Conservation (phyloP, 2,797 vertebrate genomes). For the Buceros bicornis region DNA sequence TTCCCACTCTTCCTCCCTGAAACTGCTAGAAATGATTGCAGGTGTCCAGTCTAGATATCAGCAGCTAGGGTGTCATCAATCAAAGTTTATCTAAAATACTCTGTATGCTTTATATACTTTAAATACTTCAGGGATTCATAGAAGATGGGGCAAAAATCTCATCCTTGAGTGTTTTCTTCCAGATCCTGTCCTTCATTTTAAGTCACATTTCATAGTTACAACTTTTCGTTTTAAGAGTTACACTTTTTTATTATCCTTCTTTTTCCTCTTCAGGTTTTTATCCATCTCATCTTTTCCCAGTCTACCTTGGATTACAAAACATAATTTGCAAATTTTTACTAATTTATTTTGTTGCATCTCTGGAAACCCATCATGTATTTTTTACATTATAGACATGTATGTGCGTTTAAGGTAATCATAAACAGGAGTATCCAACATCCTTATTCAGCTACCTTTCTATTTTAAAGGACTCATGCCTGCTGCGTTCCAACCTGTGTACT, state of each 20-base stretch:
- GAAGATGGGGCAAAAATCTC: not conserved
- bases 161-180: not conserved
- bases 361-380: not conserved
- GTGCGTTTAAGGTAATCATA: not conserved
- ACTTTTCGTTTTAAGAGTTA: not conserved
- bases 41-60: not conserved
- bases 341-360: not conserved
- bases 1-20: not conserved
- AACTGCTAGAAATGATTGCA: not conserved
- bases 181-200: not conserved
- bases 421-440: not conserved
- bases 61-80: not conserved
- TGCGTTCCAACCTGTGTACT: slow-evolving; percentile 95
- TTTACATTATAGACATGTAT: not conserved
- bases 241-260: not conserved
- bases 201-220: not conserved
- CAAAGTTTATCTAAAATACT: not conserved
- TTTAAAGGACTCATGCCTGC: slow-evolving; percentile 91
- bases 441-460: slow-evolving; percentile 53
- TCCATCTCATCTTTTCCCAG: not conserved
- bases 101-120: not conserved
- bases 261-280: not conserved
- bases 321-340: not conserved
- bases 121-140: not conserved
- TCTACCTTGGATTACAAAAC: not conserved